These are phyloP conservation scores for Enteromius thamalakanensis DNA, from an alignment of 2,797 vertebrate genomes.

Conservation along the genomic window DNA sequence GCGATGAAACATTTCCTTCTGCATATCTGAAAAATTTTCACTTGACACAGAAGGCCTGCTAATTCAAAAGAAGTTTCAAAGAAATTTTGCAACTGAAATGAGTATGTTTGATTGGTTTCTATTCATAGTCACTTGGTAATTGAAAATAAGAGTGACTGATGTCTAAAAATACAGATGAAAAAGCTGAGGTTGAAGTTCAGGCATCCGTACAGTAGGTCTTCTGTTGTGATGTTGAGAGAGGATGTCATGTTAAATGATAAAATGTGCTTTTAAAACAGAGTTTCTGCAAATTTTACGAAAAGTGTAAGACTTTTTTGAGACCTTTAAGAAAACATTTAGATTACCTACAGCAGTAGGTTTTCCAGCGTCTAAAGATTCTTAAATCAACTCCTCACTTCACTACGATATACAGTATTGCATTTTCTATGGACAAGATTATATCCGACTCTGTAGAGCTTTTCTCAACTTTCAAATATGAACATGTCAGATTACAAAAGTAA, in stretches of 20 bases:
- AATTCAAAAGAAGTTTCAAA: constrained; percentile 12
- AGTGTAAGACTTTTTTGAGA: neutral
- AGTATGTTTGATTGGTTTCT: constrained; percentile 25
- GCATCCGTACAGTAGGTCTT: neutral
- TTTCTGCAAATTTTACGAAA: neutral
- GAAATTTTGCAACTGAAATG: constrained; percentile 2
- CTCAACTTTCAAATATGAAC: neutral
- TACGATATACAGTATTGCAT: neutral
- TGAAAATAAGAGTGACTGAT: constrained; percentile 7
- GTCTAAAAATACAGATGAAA: constrained; percentile 36
- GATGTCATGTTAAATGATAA: constrained; percentile 16
- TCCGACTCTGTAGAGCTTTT: neutral
- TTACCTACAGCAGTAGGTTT: neutral
- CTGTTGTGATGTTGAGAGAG: constrained; percentile 11
- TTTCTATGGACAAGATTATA: neutral
- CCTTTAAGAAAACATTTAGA: neutral
- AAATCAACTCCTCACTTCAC: neutral
- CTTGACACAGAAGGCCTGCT: neutral
- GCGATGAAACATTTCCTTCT: neutral
- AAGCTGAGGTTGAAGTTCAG: constrained; percentile 1
- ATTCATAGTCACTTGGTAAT: constrained; percentile 26
- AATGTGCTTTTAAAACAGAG: neutral
- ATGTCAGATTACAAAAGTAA: neutral
- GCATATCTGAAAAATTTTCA: neutral
- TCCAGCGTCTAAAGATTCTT: neutral